Base-by-base conservation (phyloP, 1,140 invertebrate species). In the Cydia amplana region DNA sequence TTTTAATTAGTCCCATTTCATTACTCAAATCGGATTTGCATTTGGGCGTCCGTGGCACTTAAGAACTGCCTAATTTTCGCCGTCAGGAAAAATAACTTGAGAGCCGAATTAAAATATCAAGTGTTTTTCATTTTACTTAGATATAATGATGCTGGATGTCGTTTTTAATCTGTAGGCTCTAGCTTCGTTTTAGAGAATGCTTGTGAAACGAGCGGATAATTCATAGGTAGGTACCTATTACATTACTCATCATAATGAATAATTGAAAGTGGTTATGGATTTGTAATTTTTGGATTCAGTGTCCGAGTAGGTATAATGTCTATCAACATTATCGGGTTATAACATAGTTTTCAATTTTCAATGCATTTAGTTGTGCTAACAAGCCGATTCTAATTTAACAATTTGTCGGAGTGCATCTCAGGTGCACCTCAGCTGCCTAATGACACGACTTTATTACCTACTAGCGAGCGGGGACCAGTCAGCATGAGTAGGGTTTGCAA, bases 1-100 rank as follows among this genome's bases (percentile, higher is more conserved):
- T 25, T 84, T 87, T 87, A 88, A 87, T 88, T 87, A 86, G 80
- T 80, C 76, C 78, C 80, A 79, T 85, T 88, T 88, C 82, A 86
- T 87, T 87, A 87, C 83, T 86, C 81, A 85, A 90, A 88, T 87
- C 87, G 80, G 84, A 87, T 87, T 87, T 85, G 81, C 81, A 83
- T 90, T 85, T 80, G 55, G 20, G 78, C 84, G 82, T 83, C 83
- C 80, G 80, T 77, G 82, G 82, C 84, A 84, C 76, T 83, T 84
- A 84, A 86, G 81, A 79, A 82, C 74, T 77, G 80, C 78, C 83
- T 87, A 88, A 87, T 87, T 87, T 86, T 83, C 74, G 73, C 76
- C 79, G 75, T 80, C 76, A 65, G 64, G 81, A 81, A 86, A 82
- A 79, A 83, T 76, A 79, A 78, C 75, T 81, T 72, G 76, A 79